These are phyloP conservation scores for human (Homo sapiens) DNA, from an alignment of 2,113 vertebrate genomes.

Conservation along the genomic window GRCh38 chr18:52747501-52748000, in stretches of 20 bases:
- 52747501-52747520: not conserved
- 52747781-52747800: not conserved
- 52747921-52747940: too few relatives aligned
- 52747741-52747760: not conserved
- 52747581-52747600: not conserved
- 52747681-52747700: not conserved
- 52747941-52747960: too few relatives aligned
- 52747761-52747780: not conserved
- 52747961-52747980: too few relatives aligned
- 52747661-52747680: not conserved
- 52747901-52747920: too few relatives aligned
- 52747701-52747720: not conserved
- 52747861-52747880: not conserved
- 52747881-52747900: not conserved
- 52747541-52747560: not conserved
- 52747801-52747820: accelerated
- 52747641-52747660: not conserved
- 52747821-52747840: not conserved
- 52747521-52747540: not conserved
- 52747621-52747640: not conserved
- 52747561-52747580: not conserved
- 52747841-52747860: not conserved
- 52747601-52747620: not conserved
- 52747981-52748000: too few relatives aligned
- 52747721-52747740: not conserved